Base-by-base conservation (phyloP, 2,113 vertebrate species). In the Mugil cephalus region DNA sequence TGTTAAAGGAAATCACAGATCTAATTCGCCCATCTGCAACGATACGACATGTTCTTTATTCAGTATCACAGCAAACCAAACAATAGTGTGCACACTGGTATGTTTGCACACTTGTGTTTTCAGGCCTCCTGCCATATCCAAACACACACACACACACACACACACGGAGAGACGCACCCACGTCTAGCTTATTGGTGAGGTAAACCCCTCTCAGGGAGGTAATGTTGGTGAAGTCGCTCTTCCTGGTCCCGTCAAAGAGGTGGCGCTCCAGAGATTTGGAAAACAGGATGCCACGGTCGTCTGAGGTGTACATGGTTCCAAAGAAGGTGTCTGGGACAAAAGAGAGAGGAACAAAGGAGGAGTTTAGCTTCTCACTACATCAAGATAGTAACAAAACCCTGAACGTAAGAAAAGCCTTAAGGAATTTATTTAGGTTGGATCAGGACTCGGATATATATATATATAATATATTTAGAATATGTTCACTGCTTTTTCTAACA, bases 1-100 rank as follows among this genome's bases (percentile, higher is more conserved):
- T 89, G 68, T 95, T 89, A 12, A 93, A 95, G n/a, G 94, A 92
- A 71, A 95, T 94, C 53, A 95, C 94, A 0, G 93, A 93, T 75
- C 92, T 79, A 66, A 95, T 94, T 1, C 85, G 85, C 2, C 91
- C 91, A 59, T 94, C 94, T 95, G 89, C 71, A 74, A 85, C n/a
- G 68, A 45, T 72, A 72, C 7, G 45, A 15, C 24, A 30, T 8
- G 43, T 1, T 10, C 8, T 40, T 12, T 9, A 18, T 6, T 19
- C 2, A 11, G 12, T 24, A 4, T 34, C 30, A 59, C 18, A 43
- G 38, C 4, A 13, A 39, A 47, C 21, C n/a, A 7, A 42, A 24
- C 24, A 15, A 43, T 5, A 4, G 13, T 14, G 42, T 5, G 14
- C 42, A 12, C 11, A 12, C 4, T 42, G 10, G n/a, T n/a, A n/a